Base-by-base conservation (phyloP, 2,888 invertebrate genomes). In the Sesamia inferens region DNA sequence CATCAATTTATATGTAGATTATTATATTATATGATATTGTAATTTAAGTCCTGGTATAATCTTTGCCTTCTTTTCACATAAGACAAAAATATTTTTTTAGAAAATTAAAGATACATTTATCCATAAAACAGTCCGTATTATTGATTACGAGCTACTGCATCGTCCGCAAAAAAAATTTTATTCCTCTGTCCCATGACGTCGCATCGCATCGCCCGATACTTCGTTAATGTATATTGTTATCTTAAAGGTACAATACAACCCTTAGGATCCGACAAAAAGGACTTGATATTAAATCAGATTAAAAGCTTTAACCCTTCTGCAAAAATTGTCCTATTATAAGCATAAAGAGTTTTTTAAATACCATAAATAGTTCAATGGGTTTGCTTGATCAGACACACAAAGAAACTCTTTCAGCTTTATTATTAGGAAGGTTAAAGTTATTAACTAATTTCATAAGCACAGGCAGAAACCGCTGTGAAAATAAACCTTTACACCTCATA, bases 1-100 rank as follows among this genome's bases (percentile, higher is more conserved):
- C 8, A 57, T 47, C 62, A 10, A 54, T 75, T 69, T 63, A 58
- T 64, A 64, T 81, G 55, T 44, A 80, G 54, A 58, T 31, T 31
- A 31, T 31, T 31, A 31, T 31, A 31, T 31, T 31, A 31, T 31
- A 31, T 72, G 10, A 44, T 51, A 47, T 64, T 44, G 8, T 54
- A 55, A 44, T 70, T 3, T 59, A 39, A 31, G 55, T 44, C 19
- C 71, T 71, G 51, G 19, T 54, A 47, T 47, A 16, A 13, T 71
- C 16, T 39, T 14, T n/a, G 11, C 1, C 6, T 24, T 54, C 19
- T 24, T 69, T n/a, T 6, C 11, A 51, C 24, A n/a, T 5, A 24
- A n/a, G 16, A 7, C 5, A 13, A 5, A 14, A n/a, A 6, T 1
- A 14, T 24, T 11, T n/a, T 54, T 44, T 11, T 5, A 14, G 39